Evolutionary conservation across 2,113 vertebrate genomes (phyloP).

Genomic region (Corapipo altera): DNA sequence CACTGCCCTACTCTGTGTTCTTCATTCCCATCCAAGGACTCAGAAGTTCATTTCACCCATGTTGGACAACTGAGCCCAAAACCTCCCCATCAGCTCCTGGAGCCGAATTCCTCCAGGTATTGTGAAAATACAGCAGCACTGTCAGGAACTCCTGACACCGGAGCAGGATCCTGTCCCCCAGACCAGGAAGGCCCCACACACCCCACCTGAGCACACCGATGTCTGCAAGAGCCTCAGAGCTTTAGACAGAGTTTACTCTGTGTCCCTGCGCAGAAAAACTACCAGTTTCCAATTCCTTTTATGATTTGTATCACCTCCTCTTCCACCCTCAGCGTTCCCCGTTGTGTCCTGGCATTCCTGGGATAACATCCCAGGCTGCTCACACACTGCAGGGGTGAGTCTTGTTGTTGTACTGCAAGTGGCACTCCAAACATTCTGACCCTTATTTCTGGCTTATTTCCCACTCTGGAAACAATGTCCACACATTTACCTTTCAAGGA

Average conservation of each 20-base stretch:
- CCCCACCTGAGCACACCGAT: not conserved
- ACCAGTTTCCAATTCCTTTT: not conserved
- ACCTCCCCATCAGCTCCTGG: not conserved
- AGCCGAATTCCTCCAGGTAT: not conserved
- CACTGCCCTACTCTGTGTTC: not conserved
- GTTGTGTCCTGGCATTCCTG: not conserved
- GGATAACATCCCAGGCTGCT: not conserved
- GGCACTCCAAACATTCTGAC: not conserved
- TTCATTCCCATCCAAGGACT: not conserved
- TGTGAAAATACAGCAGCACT: not conserved
- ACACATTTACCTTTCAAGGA: not conserved
- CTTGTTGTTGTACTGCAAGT: not conserved
- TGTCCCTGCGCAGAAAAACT: not conserved
- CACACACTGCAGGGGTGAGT: not conserved
- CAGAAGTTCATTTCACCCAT: not conserved
- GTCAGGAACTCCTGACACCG: rapidly evolving
- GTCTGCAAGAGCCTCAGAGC: not conserved
- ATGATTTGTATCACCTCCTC: not conserved
- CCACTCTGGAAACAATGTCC: not conserved
- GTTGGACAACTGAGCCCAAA: not conserved
- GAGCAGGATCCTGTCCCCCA: not conserved
- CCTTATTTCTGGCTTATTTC: not conserved
- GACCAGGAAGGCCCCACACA: rapidly evolving
- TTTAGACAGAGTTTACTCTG: not conserved
- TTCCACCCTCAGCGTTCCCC: not conserved